Evolutionary conservation across 2,888 invertebrate species (phyloP), one percentile per base, ranked within the genome.

Genomic region (Epistrophe grossulariae): DNA sequence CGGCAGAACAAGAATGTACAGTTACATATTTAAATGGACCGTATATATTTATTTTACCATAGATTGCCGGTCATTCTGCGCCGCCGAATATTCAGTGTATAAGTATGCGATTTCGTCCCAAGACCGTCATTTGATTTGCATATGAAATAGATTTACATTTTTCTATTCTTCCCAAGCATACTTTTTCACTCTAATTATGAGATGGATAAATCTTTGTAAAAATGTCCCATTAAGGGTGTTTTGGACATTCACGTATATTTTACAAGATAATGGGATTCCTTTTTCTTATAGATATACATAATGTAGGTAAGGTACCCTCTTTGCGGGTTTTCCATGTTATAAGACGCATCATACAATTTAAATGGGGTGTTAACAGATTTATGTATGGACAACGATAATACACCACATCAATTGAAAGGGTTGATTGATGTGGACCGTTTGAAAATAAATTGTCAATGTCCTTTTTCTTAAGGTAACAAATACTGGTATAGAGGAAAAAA

Each of bases 311-410:
- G 38, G 11, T 35, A n/a, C n/a, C 57, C 35, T 43, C 15, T 40
- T 60, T 38, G 38, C 38, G 35, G 28, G 11, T 55, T 59, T 17
- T 71, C 11, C 43, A 43, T 68, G 15, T 13, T 13, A n/a, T 48
- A 72, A 45, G 71, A 59, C 64, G 31, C 19, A 19, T 50, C 19
- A 19, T 50, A 38, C 52, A 66, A 19, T 66, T 66, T 60, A 83
- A 87, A 87, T 87, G 87, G 87, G 83, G 87, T 87, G 87, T 87
- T 87, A 83, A 87, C 79, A 87, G 72, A 83, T 79, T 79, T 55
- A 40, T 68, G 59, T 55, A 55, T 59, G 85, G 82, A 87, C 87
- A 79, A 79, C 43, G 74, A 66, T 45, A 40, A 57, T 43, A 35
- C 60, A 60, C 73, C 45, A n/a, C 35, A 43, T 62, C 68, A 55